Evolutionary conservation across 2,888 invertebrate genomes (phyloP).

Genomic region (Anticlea derivata): DNA sequence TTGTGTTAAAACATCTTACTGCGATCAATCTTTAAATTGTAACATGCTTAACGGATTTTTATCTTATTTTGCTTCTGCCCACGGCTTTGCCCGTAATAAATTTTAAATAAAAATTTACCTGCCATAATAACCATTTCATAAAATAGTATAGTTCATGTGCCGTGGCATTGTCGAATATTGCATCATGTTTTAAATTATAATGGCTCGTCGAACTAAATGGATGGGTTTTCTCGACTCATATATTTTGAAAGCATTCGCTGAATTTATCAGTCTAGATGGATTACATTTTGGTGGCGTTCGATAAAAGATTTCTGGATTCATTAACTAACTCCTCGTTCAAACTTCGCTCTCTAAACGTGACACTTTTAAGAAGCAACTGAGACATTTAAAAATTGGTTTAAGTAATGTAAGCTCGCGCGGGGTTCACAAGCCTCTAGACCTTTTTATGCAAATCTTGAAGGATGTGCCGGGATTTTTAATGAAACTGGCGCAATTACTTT

Average conservation of each 20-base stretch:
- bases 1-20: too few relatives aligned
- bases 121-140: too few relatives aligned
- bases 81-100: too few relatives aligned
- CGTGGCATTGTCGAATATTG: constrained; percentile 18
- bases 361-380: constrained; percentile 48
- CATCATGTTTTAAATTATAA: constrained; percentile 13
- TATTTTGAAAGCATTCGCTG: constrained; percentile 3
- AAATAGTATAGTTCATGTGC: constrained; percentile 5
- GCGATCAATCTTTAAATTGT: too few relatives aligned
- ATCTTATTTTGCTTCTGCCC: too few relatives aligned
- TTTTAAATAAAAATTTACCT: too few relatives aligned
- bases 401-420: constrained; percentile 51
- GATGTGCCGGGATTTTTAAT: constrained; percentile 78
- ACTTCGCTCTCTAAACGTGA: constrained; percentile 51
- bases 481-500: constrained; percentile 75
- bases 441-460: constrained; percentile 79
- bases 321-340: constrained; percentile 33
- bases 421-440: constrained; percentile 55
- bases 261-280: constrained; percentile 2
- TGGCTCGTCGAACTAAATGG: constrained; percentile 9
- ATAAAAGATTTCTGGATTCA: constrained; percentile 19
- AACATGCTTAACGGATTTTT: too few relatives aligned
- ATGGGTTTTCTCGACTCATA: not conserved
- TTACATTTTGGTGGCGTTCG: constrained; percentile 8
- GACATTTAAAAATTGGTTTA: constrained; percentile 68